Evolutionary conservation across 2,888 invertebrate genomes (phyloP).

Genomic region (Schrankia costaestrigalis): DNA sequence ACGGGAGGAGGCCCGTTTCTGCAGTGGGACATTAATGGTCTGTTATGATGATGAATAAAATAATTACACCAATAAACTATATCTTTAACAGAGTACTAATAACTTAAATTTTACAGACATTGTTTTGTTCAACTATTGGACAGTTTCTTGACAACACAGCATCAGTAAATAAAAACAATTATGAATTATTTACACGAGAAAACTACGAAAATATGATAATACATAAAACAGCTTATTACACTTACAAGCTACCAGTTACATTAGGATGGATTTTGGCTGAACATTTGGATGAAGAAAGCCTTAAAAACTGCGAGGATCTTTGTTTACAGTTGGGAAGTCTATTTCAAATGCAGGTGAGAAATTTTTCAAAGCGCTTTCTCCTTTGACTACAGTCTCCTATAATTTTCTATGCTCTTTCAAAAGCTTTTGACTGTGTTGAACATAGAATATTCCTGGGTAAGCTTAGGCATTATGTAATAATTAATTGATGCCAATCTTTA

Average conservation of each 20-base stretch:
- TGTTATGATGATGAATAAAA: too few species aligned
- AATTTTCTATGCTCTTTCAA: too few species aligned
- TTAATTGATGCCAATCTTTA: too few species aligned
- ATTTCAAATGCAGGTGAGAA: constrained; percentile 91
- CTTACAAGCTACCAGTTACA: constrained; percentile 92
- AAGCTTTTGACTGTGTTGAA: too few species aligned
- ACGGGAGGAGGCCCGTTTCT: too few species aligned
- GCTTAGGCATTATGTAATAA: too few species aligned
- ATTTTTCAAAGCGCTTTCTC: background rate
- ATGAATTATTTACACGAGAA: constrained; percentile 85
- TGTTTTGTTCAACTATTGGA: constrained; percentile 85
- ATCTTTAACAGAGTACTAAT: too few species aligned
- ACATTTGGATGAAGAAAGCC: constrained; percentile 83
- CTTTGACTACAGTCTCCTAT: background rate
- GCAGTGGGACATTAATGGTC: too few species aligned
- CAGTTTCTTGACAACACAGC: constrained; percentile 88
- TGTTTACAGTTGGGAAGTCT: constrained; percentile 92
- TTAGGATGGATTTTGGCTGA: constrained; percentile 90
- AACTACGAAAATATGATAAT: constrained; percentile 89
- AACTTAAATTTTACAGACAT: constrained; percentile 48
- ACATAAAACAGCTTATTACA: constrained; percentile 93
- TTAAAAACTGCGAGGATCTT: constrained; percentile 87
- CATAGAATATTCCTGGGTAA: too few species aligned
- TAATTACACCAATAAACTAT: too few species aligned
- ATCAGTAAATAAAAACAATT: constrained; percentile 34